Evolutionary conservation across 1,140 invertebrate species (phyloP), one percentile per base, ranked within the genome.

Genomic region (Campoletis sonorensis): DNA sequence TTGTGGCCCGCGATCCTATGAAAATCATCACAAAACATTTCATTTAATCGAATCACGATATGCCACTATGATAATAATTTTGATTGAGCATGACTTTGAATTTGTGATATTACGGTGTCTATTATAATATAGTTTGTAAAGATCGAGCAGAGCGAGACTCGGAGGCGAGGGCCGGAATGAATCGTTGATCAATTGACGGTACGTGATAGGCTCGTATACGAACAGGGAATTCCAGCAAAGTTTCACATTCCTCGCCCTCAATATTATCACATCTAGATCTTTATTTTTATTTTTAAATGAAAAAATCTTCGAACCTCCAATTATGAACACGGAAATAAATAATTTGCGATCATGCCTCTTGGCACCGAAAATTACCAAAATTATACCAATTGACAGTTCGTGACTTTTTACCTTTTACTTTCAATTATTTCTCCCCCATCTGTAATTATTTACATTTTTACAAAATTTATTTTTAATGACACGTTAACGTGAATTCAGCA

Each of bases 11-110:
- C 61, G 23, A 67, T 67, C 30, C 26, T 23, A 67, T 23, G 26
- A 70, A 33, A 70, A 70, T 70, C 67, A 70, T 70, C 67, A 70
- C 67, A 33, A 70, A 70, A 70, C 67, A 70, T 33, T 70, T 70
- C 1, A n/a, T 70, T 33, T 33, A 33, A 70, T 70, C 67, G 67
- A 33, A 15, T n/a, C 16, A 70, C 67, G 15, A 64, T 64, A 26
- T 27, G n/a, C n/a, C 23, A 26, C 23, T 10, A 64, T 64, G 2
- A 27, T 64, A 10, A 27, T 64, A 64, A 26, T 27, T 10, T 23
- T 64, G 61, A 64, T 70, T 70, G 67, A 70, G 27, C 67, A 30
- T 70, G 15, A 70, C 67, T 33, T 33, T 70, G 67, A 33, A 33
- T 70, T 64, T 27, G n/a, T 27, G 51, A 16, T 54, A 54, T 54